phyloP scores from a whole-genome alignment of 1,140 invertebrate species.

The Zelostemma sp. region DNA sequence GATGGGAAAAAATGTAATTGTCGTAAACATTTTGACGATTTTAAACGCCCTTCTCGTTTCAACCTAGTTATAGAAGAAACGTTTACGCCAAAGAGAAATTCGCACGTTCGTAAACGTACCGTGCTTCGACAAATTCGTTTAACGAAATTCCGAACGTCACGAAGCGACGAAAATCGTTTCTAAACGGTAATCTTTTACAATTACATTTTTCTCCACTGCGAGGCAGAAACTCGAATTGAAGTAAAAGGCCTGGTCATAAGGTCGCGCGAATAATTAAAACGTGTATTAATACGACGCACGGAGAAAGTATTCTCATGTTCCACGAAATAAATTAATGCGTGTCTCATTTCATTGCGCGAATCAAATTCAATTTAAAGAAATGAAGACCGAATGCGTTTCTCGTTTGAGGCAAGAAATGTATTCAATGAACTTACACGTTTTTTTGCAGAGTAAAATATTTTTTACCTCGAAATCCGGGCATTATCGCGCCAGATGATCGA shows the following conservation, averaged over 20 bases:
- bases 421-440: not conserved
- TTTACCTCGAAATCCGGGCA: not conserved
- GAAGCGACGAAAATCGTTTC: too few species aligned
- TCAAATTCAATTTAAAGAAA: conserved; percentile 9
- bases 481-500: conserved; percentile 3
- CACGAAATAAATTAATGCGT: too few species aligned
- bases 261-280: conserved; percentile 38
- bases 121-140: too few species aligned
- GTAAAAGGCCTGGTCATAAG: conserved; percentile 28
- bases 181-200: too few species aligned
- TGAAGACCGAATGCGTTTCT: not conserved
- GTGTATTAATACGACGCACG: conserved; percentile 28
- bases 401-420: not conserved
- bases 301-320: conserved; percentile 38
- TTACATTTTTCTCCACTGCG: too few species aligned
- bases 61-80: too few species aligned
- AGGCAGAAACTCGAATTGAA: conserved; percentile 8
- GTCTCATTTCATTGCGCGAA: not conserved
- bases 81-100: too few species aligned
- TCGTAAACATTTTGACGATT: too few species aligned
- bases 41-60: too few species aligned
- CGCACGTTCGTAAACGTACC: too few species aligned
- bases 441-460: not conserved
- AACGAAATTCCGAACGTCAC: too few species aligned
- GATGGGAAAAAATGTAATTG: too few species aligned